These are phyloP conservation scores for Colossoma macropomum DNA, from an alignment of 2,113 vertebrate genomes.

Conservation along the genomic window DNA sequence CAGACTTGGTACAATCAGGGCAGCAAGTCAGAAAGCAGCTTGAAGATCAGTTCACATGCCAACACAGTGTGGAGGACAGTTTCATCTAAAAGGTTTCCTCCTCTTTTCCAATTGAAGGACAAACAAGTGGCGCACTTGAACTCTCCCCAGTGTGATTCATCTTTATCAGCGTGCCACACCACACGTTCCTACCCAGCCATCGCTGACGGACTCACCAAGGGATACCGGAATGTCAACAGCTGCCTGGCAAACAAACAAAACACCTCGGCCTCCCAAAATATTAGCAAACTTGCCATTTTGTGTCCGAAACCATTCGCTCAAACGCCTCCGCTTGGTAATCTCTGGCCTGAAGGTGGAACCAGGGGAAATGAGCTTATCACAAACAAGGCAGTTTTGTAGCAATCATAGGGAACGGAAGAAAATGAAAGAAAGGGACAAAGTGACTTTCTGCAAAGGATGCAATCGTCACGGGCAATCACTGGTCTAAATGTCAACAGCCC, in stretches of 20 bases:
- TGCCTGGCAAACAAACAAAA: conserved; percentile 45
- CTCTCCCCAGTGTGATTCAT: conserved; percentile 37
- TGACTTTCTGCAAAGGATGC: conserved; percentile 37
- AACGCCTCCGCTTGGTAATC: conserved; percentile 41
- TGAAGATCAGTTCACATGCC: background rate
- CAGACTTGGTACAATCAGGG: background rate
- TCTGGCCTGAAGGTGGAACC: conserved; percentile 38
- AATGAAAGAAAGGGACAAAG: conserved; percentile 19
- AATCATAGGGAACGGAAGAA: conserved; percentile 42
- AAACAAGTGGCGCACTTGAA: conserved; percentile 42
- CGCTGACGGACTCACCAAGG: conserved; percentile 27
- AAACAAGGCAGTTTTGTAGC: conserved; percentile 48
- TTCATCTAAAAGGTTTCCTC: conserved; percentile 35
- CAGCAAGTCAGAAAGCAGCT: background rate
- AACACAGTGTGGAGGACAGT: background rate
- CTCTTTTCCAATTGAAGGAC: conserved; percentile 47
- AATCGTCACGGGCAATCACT: conserved; percentile 37
- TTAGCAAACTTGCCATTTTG: conserved; percentile 38
- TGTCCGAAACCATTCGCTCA: conserved; percentile 22
- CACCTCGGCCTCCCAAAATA: conserved; percentile 35
- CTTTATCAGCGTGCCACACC: conserved; percentile 46
- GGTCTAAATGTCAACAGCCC: conserved; percentile 49
- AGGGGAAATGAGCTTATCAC: conserved; percentile 48
- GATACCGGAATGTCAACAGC: conserved; percentile 48
- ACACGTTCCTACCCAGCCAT: conserved; percentile 36